Base-by-base conservation (phyloP, 2,888 invertebrate species). In the Aelia acuminata region DNA sequence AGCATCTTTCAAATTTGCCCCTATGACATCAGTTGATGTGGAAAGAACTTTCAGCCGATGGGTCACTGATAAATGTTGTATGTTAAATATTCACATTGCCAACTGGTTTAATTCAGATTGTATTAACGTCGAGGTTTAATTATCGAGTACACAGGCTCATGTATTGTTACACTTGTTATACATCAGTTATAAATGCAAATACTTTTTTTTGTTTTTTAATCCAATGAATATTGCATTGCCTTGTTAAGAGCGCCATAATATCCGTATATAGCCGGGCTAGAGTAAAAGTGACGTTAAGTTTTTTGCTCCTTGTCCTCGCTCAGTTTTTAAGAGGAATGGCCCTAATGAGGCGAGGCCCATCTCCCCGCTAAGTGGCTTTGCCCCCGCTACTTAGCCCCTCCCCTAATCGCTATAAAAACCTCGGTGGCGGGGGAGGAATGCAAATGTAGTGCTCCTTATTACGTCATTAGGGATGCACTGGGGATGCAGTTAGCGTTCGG, bases 401-500 rank as follows among this genome's bases (percentile, higher is more conserved):
- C 80, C n/a, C 80, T 80, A 80, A 80, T 80, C 80, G 80, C 80
- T 80, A 80, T 80, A 80, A 80, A 80, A 80, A 80, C 43, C 80
- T 80, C 80, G 80, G 80, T 43, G 3, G 80, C 43, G 11, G 15
- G 22, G 80, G 80, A 80, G 80, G 80, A 80, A 80, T 80, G 39
- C 80, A 80, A 80, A 80, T 80, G 80, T 39, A 43, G 80, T 35
- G 31, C 50, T 53, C 31, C 26, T 53, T 85, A 85, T 85, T 84
- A 53, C 50, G 43, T 85, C 85, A 85, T 85, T 85, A 53, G 39
- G 53, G 49, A 85, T 85, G 85, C 85, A 85, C 39, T 18, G 85
- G 39, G 84, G 57, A 31, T 85, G 85, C 85, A 85, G 85, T 85
- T 53, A 53, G 53, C 80, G 80, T 47, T 35, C 35, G n/a, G 80